Evolutionary conservation across 23 tunicate genomes (phyloP), one percentile per base, ranked within the genome.

Genomic region (Oikopleura dioica): DNA sequence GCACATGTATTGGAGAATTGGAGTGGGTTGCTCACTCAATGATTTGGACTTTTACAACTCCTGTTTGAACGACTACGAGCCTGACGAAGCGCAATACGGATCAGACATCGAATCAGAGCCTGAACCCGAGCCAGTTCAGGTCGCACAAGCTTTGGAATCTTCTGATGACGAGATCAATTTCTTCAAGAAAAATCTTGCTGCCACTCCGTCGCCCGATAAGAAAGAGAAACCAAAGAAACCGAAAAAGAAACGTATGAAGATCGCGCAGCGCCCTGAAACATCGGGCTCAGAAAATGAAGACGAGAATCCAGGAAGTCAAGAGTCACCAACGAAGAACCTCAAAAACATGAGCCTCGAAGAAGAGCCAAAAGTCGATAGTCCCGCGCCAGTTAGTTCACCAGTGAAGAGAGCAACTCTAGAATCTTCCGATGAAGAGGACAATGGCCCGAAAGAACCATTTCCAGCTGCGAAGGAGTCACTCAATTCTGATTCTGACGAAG

Each of bases 141-240:
- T 28, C 33, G 4, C 29, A 5, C 72, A 63, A 63, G 26, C 32
- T 28, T n/a, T n/a, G n/a, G 26, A 63, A 23, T 16, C 72, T 2
- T 63, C 72, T 28, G 30, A 24, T 63, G 72, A 63, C 72, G 72
- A 63, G 26, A 63, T 63, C 72, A 28, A 63, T 31, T 63, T 63
- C 26, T 63, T 63, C 72, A 63, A 63, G 26, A 21, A 24, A 16
- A 63, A 24, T 63, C 33, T 63, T 12, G 33, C 72, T 63, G 5
- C 30, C 33, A 21, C 72, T 4, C 72, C 72, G 33, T 12, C 72
- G 33, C 29, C 29, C n/a, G n/a, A n/a, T n/a, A n/a, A n/a, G n/a
- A n/a, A 9, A 44, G 21, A 44, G 55, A 9, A 44, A 44, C 9
- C 55, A 44, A 44, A 44, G 21, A 9, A 44, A 44, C 16, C 21